Percentiles rank a stretch among this genome's conserved stretches.
These are phyloP conservation scores for Sarcophaga variegata DNA, from an alignment of 2,888 invertebrate genomes.

Conservation along the genomic window DNA sequence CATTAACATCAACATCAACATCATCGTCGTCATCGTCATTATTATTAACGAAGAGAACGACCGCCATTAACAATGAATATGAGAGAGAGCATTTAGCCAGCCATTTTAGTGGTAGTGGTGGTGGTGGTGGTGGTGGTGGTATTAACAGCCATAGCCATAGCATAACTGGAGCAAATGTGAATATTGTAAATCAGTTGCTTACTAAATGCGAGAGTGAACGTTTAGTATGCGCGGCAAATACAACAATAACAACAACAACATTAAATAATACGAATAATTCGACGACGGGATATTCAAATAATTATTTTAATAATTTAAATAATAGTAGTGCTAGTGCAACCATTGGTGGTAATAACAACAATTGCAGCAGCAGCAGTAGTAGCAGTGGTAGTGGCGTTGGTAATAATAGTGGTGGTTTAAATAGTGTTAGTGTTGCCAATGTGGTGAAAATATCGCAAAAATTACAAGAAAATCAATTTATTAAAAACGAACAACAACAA, in stretches of 20 bases:
- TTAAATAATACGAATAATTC: constrained; percentile 11
- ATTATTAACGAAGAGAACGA: constrained; percentile 39
- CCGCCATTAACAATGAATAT: constrained; percentile 9
- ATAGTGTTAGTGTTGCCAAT: constrained; percentile 37
- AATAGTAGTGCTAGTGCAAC: constrained; percentile 38
- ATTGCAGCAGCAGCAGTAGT: too few relatives aligned
- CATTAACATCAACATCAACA: not conserved
- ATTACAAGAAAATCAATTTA: constrained; percentile 79
- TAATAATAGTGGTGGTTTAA: constrained; percentile 53
- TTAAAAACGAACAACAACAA: constrained; percentile 76
- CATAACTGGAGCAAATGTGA: constrained; percentile 71
- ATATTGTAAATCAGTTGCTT: constrained; percentile 78
- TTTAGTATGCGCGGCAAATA: constrained; percentile 73
- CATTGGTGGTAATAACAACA: constrained; percentile 45
- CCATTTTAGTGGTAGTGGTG: constrained; percentile 24
- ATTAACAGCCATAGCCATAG: constrained; percentile 39
- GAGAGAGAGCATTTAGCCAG: constrained; percentile 72
- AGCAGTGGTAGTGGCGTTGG: constrained; percentile 26
- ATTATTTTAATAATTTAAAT: constrained; percentile 51
- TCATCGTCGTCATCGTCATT: constrained; percentile 24
- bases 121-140: not conserved
- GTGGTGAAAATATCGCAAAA: constrained; percentile 77
- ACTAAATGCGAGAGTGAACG: constrained; percentile 80
- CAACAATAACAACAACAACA: constrained; percentile 48
- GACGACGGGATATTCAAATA: constrained; percentile 34